Evolutionary conservation across 2,888 invertebrate genomes (phyloP).

Genomic region (Quadroppia sp.): DNA sequence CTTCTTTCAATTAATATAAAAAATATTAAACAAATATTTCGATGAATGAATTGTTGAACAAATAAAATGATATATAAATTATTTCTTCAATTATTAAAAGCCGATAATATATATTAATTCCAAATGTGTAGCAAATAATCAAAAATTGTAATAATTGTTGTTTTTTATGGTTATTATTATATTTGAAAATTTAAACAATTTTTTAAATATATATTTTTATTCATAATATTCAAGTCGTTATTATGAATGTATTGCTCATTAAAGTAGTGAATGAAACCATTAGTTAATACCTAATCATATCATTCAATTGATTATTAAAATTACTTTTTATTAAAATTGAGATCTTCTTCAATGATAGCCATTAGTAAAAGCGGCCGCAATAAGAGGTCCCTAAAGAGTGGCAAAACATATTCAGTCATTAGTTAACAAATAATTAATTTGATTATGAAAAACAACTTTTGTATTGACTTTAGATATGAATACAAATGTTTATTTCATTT

Average conservation of each 20-base stretch:
- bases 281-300: not conserved
- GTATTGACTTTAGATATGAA: no score
- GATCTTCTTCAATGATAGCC: slow-evolving; percentile 75
- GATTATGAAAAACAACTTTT: no score
- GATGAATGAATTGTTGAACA: not conserved
- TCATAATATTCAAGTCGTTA: not conserved
- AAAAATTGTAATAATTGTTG: not conserved
- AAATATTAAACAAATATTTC: not conserved
- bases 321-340: not conserved
- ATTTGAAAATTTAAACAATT: no score
- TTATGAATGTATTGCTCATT: not conserved
- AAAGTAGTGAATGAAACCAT: not conserved
- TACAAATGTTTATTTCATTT: no score
- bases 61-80: not conserved
- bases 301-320: slow-evolving; percentile 6
- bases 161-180: not conserved
- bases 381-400: slow-evolving; percentile 76
- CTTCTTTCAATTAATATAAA: no score
- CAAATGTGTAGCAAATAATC: not conserved
- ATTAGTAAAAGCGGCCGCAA: slow-evolving; percentile 98
- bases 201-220: not conserved
- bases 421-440: no score
- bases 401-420: not conserved
- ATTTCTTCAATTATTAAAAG: not conserved
- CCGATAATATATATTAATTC: not conserved